These are phyloP conservation scores for Smutsia temminckii DNA, from an alignment of 2,797 vertebrate species.

Conservation along the genomic window DNA sequence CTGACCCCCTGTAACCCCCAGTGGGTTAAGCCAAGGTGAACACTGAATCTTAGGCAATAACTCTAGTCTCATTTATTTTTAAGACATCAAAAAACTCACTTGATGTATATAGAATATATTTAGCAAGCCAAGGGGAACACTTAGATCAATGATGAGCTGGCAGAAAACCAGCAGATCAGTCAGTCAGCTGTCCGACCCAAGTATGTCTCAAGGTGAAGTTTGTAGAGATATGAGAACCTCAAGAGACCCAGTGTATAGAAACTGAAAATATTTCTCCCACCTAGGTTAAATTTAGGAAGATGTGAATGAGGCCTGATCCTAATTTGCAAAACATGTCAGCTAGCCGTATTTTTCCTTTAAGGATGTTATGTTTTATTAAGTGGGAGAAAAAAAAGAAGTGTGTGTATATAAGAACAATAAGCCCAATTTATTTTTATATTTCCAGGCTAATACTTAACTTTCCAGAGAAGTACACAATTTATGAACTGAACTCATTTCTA, in stretches of 20 bases:
- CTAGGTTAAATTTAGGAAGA: conserved; percentile 55
- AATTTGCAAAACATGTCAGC: conserved; percentile 49
- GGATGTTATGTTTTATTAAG: conserved; percentile 70
- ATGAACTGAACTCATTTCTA: conserved; percentile 65
- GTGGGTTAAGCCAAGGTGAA: not conserved
- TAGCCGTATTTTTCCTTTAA: conserved; percentile 67
- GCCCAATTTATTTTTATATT: conserved; percentile 69
- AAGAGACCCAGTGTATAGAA: conserved; percentile 37
- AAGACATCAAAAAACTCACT: conserved; percentile 27
- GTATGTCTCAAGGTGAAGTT: not conserved
- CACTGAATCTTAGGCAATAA: not conserved
- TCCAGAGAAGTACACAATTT: conserved; percentile 42
- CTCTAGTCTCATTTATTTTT: not conserved
- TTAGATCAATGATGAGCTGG: not conserved
- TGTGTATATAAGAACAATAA: conserved; percentile 13
- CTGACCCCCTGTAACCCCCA: too few relatives aligned
- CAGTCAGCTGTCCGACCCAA: conserved; percentile 32
- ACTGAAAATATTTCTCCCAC: not conserved
- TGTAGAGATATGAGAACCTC: not conserved
- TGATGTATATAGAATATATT: not conserved
- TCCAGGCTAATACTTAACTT: conserved; percentile 69
- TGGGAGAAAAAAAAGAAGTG: not conserved
- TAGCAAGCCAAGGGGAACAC: conserved; percentile 34
- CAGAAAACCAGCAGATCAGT: conserved; percentile 58
- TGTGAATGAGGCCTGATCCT: conserved; percentile 58